Evolutionary conservation across 92 coral and sea anemone genomes (phyloP).

Genomic region (Porites lobata): DNA sequence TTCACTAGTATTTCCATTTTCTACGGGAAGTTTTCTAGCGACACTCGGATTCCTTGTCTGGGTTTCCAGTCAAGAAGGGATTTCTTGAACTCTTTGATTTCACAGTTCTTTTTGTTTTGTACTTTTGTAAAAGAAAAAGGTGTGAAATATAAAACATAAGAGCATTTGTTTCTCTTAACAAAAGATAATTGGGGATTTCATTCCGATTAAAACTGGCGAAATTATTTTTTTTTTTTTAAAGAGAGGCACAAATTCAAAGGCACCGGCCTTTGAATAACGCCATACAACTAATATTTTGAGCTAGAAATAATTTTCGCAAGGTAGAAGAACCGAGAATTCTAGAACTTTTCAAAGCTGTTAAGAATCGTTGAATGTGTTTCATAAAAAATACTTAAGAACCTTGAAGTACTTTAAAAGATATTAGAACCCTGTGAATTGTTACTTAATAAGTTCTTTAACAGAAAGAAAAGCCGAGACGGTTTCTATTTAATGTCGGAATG

Average conservation of each 20-base stretch:
- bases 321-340: neutral
- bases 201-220: neutral
- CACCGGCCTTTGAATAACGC: neutral
- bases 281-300: neutral
- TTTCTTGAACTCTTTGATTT: neutral
- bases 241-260: neutral
- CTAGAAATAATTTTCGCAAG: neutral
- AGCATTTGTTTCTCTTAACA: constrained; percentile 45
- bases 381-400: neutral
- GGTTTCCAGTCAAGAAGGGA: neutral
- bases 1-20: too few species aligned
- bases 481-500: neutral
- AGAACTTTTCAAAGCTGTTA: neutral
- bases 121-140: constrained; percentile 15
- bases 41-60: neutral
- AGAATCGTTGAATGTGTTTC: neutral
- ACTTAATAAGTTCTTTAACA: neutral
- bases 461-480: neutral
- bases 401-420: constrained; percentile 6
- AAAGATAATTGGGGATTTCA: constrained; percentile 10
- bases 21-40: neutral
- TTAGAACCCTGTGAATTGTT: constrained; percentile 16
- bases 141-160: constrained; percentile 28
- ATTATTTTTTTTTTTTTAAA: constrained; percentile 1
- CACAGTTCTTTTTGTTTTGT: neutral